These are phyloP conservation scores for Heliconius charithonia DNA, from an alignment of 2,888 invertebrate species.

Conservation along the genomic window DNA sequence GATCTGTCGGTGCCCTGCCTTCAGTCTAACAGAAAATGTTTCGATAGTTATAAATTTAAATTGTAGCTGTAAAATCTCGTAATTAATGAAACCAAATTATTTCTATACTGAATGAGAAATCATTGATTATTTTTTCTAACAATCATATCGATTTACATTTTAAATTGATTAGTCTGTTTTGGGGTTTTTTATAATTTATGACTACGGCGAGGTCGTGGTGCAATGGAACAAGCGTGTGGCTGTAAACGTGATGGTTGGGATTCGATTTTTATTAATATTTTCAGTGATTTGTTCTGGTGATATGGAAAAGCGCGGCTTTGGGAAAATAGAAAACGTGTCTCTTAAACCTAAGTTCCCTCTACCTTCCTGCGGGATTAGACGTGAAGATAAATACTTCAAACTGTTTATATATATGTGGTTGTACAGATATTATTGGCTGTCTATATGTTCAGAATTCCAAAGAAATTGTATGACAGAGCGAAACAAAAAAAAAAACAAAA, in stretches of 20 bases:
- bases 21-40: conserved; percentile 71
- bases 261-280: too few relatives aligned
- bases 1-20: conserved; percentile 59
- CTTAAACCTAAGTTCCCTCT: too few relatives aligned
- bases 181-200: conserved; percentile 48
- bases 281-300: too few relatives aligned
- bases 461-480: conserved; percentile 58
- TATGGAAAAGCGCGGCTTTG: too few relatives aligned
- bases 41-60: conserved; percentile 75
- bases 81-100: conserved; percentile 81
- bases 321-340: too few relatives aligned
- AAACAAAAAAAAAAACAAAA: conserved; percentile 69
- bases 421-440: conserved; percentile 50
- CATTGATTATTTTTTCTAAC: conserved; percentile 60
- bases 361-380: too few relatives aligned
- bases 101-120: conserved; percentile 70
- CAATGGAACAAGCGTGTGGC: too few relatives aligned
- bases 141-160: conserved; percentile 59
- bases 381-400: conserved; percentile 40
- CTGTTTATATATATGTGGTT: conserved; percentile 40
- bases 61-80: conserved; percentile 73
- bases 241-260: too few relatives aligned
- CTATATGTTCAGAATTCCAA: conserved; percentile 63
- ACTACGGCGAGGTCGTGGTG: too few relatives aligned
- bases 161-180: conserved; percentile 60